Base-by-base conservation (phyloP, 1,140 invertebrate species). In the Ostrea edulis region DNA sequence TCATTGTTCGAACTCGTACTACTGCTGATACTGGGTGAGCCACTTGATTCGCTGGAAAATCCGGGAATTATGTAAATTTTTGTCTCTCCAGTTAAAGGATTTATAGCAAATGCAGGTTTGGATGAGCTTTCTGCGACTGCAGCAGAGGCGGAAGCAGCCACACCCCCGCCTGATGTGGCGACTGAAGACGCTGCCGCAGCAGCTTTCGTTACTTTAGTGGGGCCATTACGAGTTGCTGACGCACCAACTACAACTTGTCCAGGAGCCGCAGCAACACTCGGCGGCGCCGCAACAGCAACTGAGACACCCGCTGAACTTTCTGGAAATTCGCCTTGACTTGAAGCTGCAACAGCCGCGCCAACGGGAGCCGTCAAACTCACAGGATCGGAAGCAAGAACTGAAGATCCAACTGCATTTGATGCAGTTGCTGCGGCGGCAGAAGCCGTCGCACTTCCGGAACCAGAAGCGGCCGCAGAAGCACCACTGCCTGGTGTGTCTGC, bases 21-120 rank as follows among this genome's bases (percentile, higher is more conserved):
- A 35, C 68, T 77, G 68, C 68, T 77, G 29, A 77, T 77, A 35
- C 68, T 77, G 25, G 68, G 25, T 77, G 68, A 77, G 29, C 68
- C 68, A 12, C 22, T 12, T 5, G 12, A 29, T 77, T 25, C 68
- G 25, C 68, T 25, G 14, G 25, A 17, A 12, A 22, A 77, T 5
- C 25, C 14, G 0, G 22, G 68, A 3, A 25, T 35, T 17, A 12
- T 77, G 29, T 29, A 29, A 2, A 17, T 62, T 62, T 62, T 17
- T 20, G 55, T 20, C 14, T 35, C 25, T 14, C 29, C 68, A 14
- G 68, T 29, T 35, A 77, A 29, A 29, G 22, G 68, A 35, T 77
- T 35, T 29, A 77, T 12, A 2, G 68, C 14, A 77, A 77, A 12
- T 29, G 12, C 22, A 17, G 8, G 25, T 35, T 25, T 22, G 22